These are phyloP conservation scores for Tipula helvola DNA, from an alignment of 2,888 invertebrate species.

Conservation along the genomic window DNA sequence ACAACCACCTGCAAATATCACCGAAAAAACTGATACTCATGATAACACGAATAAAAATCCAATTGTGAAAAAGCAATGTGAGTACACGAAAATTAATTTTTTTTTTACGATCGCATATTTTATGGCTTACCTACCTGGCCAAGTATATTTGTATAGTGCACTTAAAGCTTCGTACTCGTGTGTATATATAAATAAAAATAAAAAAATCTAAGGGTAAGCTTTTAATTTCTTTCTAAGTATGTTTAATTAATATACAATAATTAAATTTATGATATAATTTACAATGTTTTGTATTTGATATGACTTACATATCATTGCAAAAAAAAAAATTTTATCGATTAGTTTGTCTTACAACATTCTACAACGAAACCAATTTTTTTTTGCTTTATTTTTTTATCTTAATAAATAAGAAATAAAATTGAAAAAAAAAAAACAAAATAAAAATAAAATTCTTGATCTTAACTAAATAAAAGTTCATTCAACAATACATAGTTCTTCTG, in stretches of 20 bases:
- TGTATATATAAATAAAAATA: not conserved
- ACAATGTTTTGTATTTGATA: not conserved
- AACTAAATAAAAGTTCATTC: not conserved
- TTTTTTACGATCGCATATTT: not conserved
- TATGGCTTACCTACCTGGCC: not conserved
- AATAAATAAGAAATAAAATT: not conserved
- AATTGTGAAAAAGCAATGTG: not conserved
- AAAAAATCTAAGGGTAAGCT: not conserved
- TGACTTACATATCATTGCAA: not conserved
- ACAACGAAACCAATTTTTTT: not conserved
- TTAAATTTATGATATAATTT: not conserved
- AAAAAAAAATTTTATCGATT: not conserved
- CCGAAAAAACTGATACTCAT: not conserved
- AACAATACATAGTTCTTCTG: not conserved
- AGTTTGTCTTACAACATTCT: not conserved
- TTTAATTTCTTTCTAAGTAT: not conserved
- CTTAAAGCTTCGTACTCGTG: not conserved
- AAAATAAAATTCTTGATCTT: not conserved
- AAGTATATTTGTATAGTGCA: not conserved
- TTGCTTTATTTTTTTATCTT: not conserved
- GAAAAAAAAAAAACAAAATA: not conserved
- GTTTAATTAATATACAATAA: not conserved
- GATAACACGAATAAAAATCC: not conserved
- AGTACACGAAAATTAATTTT: not conserved
- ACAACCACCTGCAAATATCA: not conserved